phyloP scores from a whole-genome alignment of 2,797 vertebrate genomes.

The Neosalanx taihuensis region DNA sequence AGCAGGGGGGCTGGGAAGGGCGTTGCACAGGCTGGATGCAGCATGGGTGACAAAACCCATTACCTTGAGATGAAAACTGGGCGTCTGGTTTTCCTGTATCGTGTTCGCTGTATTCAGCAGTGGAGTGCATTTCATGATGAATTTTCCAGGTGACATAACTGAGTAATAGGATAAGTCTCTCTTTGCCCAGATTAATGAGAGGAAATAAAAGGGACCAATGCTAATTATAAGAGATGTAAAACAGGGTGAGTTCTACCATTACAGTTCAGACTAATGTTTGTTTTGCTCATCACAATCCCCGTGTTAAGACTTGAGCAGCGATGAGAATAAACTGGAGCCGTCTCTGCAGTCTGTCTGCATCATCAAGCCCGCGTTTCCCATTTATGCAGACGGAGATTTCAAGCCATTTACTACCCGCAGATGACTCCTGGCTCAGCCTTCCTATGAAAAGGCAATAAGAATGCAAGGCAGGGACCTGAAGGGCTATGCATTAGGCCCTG shows the following conservation, averaged over 20 bases:
- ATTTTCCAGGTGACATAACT: conserved; percentile 40
- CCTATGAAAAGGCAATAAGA: conserved; percentile 49
- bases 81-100: conserved; percentile 15
- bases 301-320: neutral
- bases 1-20: conserved; percentile 3
- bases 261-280: conserved; percentile 8
- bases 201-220: conserved; percentile 1
- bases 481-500: conserved; percentile 49
- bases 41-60: conserved; percentile 43
- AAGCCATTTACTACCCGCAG: neutral
- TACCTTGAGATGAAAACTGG: conserved; percentile 41
- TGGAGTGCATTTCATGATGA: conserved; percentile 33
- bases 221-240: conserved; percentile 20
- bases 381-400: neutral
- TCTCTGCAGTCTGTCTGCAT: neutral
- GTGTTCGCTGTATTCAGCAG: conserved; percentile 33
- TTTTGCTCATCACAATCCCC: neutral
- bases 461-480: conserved; percentile 51
- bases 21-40: conserved; percentile 21
- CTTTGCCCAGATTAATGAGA: conserved; percentile 16
- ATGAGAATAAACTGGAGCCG: neutral
- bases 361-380: neutral
- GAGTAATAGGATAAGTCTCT: conserved; percentile 32
- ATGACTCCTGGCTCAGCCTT: conserved; percentile 13
- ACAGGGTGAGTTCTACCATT: conserved; percentile 1